These are phyloP conservation scores for Ranitomeya variabilis DNA, from an alignment of 2,113 vertebrate species.

Conservation along the genomic window DNA sequence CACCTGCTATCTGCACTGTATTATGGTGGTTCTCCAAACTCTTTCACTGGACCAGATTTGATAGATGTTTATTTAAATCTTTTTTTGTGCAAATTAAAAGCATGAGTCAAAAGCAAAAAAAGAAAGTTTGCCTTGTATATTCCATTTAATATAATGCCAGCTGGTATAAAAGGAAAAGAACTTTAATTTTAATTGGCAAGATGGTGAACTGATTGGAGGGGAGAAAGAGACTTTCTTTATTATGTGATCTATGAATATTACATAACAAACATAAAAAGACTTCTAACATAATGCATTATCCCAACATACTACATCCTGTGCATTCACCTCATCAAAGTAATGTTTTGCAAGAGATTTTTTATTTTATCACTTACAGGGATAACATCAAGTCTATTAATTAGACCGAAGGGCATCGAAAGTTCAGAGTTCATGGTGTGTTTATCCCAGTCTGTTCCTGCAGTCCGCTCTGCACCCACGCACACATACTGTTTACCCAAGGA, in stretches of 20 bases:
- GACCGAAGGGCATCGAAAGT: constrained; percentile 69
- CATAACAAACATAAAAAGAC: neutral
- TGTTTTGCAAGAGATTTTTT: constrained; percentile 58
- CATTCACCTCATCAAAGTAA: constrained; percentile 25
- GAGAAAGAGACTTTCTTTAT: neutral
- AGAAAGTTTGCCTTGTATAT: neutral
- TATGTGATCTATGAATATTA: neutral
- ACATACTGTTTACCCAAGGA: constrained; percentile 59
- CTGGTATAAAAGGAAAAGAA: neutral
- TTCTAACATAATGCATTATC: neutral
- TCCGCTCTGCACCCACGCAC: neutral
- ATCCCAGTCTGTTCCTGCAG: constrained; percentile 49
- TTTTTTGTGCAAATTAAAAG: constrained; percentile 37
- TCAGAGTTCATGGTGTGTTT: constrained; percentile 73
- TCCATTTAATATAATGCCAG: neutral
- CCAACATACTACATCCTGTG: constrained; percentile 5
- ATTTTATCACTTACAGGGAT: constrained; percentile 69
- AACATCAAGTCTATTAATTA: constrained; percentile 70
- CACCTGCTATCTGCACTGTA: constrained; percentile 42
- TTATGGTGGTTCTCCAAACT: constrained; percentile 17
- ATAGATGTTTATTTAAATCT: constrained; percentile 29
- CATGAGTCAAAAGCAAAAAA: constrained; percentile 9
- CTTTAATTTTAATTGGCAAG: neutral
- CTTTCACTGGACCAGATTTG: constrained; percentile 27
- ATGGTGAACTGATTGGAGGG: neutral